A percentile compares a stretch with the other conserved stretches of the same genome.
Evolutionary conservation across 2,797 vertebrate species (phyloP).

Genomic region (Synanceia verrucosa): DNA sequence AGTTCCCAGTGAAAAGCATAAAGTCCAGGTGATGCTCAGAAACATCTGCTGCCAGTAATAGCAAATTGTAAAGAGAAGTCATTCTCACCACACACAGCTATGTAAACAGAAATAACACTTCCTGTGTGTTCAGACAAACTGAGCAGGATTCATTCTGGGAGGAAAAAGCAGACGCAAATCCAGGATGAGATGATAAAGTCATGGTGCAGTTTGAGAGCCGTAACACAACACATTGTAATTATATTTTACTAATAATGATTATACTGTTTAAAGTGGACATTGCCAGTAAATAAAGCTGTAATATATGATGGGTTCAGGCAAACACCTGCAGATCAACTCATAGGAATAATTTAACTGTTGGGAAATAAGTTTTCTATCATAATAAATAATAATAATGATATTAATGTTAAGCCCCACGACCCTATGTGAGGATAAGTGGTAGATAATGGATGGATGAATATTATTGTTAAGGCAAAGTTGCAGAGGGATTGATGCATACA

Average conservation of each 20-base stretch:
- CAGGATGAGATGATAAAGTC: background rate
- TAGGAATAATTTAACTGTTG: constrained; percentile 12
- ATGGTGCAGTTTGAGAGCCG: constrained; percentile 3
- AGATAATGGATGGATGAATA: no score
- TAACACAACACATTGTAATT: background rate
- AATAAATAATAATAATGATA: no score
- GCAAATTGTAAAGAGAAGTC: constrained; percentile 32
- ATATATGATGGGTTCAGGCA: background rate
- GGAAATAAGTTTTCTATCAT: background rate
- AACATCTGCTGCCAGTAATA: constrained; percentile 34
- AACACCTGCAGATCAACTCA: background rate
- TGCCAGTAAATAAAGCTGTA: background rate
- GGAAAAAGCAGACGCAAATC: constrained; percentile 6
- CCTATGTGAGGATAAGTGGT: no score
- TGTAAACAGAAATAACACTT: constrained; percentile 40
- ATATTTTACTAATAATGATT: constrained; percentile 3
- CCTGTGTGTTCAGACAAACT: constrained; percentile 28
- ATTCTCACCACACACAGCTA: constrained; percentile 3
- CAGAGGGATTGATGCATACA: background rate
- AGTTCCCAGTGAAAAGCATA: background rate
- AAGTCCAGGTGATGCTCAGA: constrained; percentile 14
- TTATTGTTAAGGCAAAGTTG: no score
- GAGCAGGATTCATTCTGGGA: constrained; percentile 7
- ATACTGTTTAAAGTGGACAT: background rate
- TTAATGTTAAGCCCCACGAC: no score